Percentiles rank a stretch among this genome's conserved stretches.
phyloP scores from a whole-genome alignment of 2,113 vertebrate species.

The Vulpes lagopus region DNA sequence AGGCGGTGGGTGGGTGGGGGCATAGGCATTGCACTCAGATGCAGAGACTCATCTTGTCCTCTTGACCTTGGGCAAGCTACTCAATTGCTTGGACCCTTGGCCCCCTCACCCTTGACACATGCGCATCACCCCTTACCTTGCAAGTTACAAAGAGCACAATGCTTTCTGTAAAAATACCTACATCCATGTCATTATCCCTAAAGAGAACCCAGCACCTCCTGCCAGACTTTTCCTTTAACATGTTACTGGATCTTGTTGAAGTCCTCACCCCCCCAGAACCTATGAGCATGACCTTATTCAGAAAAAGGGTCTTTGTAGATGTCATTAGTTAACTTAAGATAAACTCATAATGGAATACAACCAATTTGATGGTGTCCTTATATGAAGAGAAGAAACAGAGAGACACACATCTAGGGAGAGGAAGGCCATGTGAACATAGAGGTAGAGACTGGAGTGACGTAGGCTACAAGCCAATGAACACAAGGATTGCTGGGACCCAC shows the following conservation, averaged over 20 bases:
- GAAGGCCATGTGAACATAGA: not conserved
- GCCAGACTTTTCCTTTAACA: not conserved
- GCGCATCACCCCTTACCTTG: not conserved
- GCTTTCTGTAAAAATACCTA: not conserved
- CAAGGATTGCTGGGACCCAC: no score
- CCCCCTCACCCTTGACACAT: not conserved
- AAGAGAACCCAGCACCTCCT: not conserved
- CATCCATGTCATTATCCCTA: not conserved
- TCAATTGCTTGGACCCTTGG: no score
- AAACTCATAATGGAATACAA: not conserved
- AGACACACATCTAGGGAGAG: not conserved
- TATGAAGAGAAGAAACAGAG: not conserved
- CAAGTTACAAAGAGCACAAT: not conserved
- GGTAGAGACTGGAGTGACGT: not conserved
- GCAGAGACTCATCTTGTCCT: not conserved
- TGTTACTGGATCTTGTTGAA: not conserved
- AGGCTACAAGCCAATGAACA: not conserved
- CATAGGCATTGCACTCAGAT: fast-evolving
- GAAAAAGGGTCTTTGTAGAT: not conserved
- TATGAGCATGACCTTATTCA: not conserved
- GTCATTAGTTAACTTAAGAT: not conserved
- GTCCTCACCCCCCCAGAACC: not conserved
- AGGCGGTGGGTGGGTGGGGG: not conserved
- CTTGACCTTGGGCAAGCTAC: not conserved
- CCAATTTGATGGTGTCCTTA: not conserved